Conservation (phyloP, 2,888 invertebrate species). For the Lordiphosa fenestrarum region DNA sequence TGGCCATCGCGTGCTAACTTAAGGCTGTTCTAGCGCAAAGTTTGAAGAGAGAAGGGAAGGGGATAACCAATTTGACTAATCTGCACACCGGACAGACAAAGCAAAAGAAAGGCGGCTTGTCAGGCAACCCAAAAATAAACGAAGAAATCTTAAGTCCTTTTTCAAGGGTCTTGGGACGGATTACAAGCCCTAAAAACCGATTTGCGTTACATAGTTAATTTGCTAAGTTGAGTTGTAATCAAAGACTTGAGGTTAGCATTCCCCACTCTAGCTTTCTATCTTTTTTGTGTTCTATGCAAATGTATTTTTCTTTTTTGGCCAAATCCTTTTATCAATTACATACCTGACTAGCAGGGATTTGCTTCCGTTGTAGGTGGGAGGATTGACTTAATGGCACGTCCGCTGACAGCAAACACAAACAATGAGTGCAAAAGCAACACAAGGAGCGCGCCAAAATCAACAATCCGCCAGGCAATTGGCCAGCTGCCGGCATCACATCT, state of each 20-base stretch:
- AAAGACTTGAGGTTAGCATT: not conserved
- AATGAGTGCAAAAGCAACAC: constrained; percentile 36
- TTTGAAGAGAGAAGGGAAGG: constrained; percentile 1
- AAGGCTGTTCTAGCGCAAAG: constrained; percentile 10
- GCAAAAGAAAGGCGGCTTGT: not conserved
- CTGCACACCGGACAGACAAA: constrained; percentile 27
- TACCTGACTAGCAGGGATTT: constrained; percentile 23
- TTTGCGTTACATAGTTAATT: constrained; percentile 27
- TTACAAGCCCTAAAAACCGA: constrained; percentile 31
- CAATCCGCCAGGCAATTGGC: constrained; percentile 15
- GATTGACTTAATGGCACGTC: constrained; percentile 29
- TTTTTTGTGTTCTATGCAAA: constrained; percentile 6
- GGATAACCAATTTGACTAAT: constrained; percentile 62
- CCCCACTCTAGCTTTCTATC: not conserved
- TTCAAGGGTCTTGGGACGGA: constrained; percentile 27
- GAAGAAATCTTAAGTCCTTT: constrained; percentile 23
- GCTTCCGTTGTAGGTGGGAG: constrained; percentile 2
- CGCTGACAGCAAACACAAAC: constrained; percentile 32
- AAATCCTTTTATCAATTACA: constrained; percentile 61
- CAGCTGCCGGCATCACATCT: constrained; percentile 3
- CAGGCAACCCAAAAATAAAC: constrained; percentile 4
- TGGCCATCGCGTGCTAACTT: constrained; percentile 36
- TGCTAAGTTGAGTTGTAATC: constrained; percentile 17
- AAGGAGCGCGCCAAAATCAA: constrained; percentile 36
- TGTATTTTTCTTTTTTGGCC: constrained; percentile 11